Evolutionary conservation across 2,797 vertebrate genomes (phyloP).

Genomic region (Phrynocephalus forsythii): DNA sequence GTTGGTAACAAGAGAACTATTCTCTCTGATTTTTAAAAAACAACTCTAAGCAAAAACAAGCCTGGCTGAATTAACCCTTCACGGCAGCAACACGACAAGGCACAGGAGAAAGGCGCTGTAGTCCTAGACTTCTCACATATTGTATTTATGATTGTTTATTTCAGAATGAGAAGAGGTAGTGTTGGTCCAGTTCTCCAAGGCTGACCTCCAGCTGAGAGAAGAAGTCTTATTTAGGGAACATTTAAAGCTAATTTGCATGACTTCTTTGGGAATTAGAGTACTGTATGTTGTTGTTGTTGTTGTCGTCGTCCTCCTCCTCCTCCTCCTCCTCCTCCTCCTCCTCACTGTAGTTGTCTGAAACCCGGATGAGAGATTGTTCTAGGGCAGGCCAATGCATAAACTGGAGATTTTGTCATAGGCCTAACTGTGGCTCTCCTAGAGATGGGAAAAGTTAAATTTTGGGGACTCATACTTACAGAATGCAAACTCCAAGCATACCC

Average conservation of each 20-base stretch:
- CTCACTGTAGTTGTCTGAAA: neutral
- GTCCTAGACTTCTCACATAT: constrained; percentile 11
- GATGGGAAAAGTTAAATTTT: too few relatives aligned
- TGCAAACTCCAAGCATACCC: too few relatives aligned
- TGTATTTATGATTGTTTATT: constrained; percentile 38
- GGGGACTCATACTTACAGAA: too few relatives aligned
- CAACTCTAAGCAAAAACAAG: constrained; percentile 77
- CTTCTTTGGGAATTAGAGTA: neutral
- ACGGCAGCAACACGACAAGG: neutral
- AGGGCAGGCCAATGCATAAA: neutral
- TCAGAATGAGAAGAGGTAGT: constrained; percentile 31
- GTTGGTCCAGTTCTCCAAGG: constrained; percentile 31
- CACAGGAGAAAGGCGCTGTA: neutral
- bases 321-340: too few relatives aligned
- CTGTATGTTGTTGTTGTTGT: neutral
- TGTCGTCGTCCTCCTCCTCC: too few relatives aligned
- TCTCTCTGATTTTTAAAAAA: constrained; percentile 81
- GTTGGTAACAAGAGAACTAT: constrained; percentile 85
- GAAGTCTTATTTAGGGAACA: neutral
- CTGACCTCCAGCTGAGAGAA: constrained; percentile 1
- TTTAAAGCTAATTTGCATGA: constrained; percentile 3
- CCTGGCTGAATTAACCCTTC: constrained; percentile 74
- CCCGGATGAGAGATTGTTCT: neutral
- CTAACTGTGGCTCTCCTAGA: neutral
- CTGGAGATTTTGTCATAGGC: neutral